Evolutionary conservation across 2,888 invertebrate species (phyloP).

Genomic region (Cylloceria caligata): DNA sequence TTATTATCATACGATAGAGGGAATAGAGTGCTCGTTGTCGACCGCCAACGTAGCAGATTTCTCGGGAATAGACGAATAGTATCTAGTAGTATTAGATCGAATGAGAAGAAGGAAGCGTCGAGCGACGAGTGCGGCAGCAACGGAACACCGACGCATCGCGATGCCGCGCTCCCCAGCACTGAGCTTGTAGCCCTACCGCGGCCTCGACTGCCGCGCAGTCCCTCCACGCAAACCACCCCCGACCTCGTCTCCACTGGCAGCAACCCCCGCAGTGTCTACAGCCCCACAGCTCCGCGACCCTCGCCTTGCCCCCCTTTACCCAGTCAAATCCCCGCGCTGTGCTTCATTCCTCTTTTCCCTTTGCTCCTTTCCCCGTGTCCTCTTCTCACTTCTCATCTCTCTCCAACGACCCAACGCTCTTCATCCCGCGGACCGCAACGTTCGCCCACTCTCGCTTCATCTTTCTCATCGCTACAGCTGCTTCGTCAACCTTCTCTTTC

Average conservation of each 20-base stretch:
- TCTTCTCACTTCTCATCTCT: constrained; percentile 52
- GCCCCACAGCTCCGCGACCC: constrained; percentile 68
- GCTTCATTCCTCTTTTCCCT: constrained; percentile 58
- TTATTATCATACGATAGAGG: constrained; percentile 40
- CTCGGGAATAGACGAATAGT: constrained; percentile 51
- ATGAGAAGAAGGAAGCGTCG: constrained; percentile 71
- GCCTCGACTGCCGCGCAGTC: constrained; percentile 84
- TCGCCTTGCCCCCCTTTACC: constrained; percentile 59
- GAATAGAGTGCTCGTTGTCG: constrained; percentile 41
- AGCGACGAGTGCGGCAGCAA: constrained; percentile 77
- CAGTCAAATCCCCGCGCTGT: constrained; percentile 48
- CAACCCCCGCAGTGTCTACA: constrained; percentile 73
- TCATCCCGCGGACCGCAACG: constrained; percentile 79
- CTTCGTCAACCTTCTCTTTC: constrained; percentile 35
- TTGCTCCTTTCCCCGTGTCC: constrained; percentile 43
- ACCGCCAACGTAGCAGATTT: constrained; percentile 49
- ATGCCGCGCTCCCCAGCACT: constrained; percentile 82
- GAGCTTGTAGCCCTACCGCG: constrained; percentile 79
- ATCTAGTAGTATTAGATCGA: constrained; percentile 49
- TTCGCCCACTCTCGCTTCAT: constrained; percentile 73
- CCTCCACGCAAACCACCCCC: constrained; percentile 82
- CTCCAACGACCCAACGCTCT: constrained; percentile 70
- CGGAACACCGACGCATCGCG: constrained; percentile 82
- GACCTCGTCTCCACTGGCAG: constrained; percentile 72
- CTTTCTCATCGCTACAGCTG: constrained; percentile 57